phyloP scores from a whole-genome alignment of 2,888 invertebrate genomes.

The Latheticus oryzae region DNA sequence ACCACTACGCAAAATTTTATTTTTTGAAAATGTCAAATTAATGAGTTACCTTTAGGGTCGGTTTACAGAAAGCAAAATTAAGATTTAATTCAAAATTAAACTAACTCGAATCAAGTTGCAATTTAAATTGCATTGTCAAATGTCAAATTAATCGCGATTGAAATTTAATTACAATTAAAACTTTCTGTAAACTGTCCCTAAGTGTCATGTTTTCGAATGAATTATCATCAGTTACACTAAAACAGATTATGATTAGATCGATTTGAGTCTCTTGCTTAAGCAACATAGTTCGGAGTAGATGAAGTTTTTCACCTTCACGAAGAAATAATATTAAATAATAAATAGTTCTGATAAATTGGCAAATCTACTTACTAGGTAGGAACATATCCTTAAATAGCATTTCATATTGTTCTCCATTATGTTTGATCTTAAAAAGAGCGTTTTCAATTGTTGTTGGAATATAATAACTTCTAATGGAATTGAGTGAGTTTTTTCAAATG shows the following conservation, averaged over 20 bases:
- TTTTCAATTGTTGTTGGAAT: slow-evolving; percentile 47
- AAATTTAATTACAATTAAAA: too few species aligned
- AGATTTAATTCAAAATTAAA: too few species aligned
- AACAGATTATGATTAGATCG: slow-evolving; percentile 45
- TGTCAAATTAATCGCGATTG: too few species aligned
- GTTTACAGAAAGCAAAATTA: too few species aligned
- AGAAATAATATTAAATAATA: not conserved
- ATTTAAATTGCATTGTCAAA: too few species aligned
- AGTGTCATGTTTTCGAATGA: slow-evolving; percentile 43
- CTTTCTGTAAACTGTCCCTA: too few species aligned
- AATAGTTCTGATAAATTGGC: not conserved
- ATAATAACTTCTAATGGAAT: slow-evolving; percentile 37
- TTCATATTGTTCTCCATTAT: slow-evolving; percentile 40
- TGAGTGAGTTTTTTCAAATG: slow-evolving; percentile 19
- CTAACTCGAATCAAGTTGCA: too few species aligned
- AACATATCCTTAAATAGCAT: slow-evolving; percentile 45
- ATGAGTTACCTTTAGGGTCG: slow-evolving; percentile 43
- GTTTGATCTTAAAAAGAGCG: slow-evolving; percentile 16
- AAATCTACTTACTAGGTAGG: slow-evolving; percentile 39
- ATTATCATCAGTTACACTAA: slow-evolving; percentile 40
- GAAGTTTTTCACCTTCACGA: slow-evolving; percentile 41
- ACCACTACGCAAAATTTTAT: slow-evolving; percentile 38
- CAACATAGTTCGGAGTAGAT: slow-evolving; percentile 37
- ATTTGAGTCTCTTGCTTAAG: slow-evolving; percentile 38
- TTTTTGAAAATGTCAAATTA: not conserved